A percentile compares a stretch with the other conserved stretches of the same genome.
phyloP scores from a whole-genome alignment of 2,888 invertebrate genomes.

The Aelia acuminata region DNA sequence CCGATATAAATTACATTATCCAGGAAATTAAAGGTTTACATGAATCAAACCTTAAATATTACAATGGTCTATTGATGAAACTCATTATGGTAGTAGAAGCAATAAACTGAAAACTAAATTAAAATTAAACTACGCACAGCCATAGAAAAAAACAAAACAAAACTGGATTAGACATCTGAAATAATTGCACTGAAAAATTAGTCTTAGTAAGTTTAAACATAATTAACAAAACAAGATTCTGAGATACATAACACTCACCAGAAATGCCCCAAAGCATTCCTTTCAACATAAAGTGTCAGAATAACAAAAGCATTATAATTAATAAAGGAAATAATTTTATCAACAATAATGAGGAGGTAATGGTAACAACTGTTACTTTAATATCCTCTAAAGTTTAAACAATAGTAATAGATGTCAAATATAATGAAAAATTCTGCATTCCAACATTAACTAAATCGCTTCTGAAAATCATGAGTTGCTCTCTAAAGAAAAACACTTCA shows the following conservation, averaged over 20 bases:
- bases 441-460: background rate
- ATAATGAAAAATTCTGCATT: background rate
- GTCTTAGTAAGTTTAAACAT: background rate
- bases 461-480: background rate
- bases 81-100: background rate
- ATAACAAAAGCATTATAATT: background rate
- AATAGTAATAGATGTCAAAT: background rate
- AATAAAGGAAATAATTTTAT: background rate
- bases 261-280: background rate
- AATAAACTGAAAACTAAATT: background rate
- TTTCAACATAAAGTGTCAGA: background rate
- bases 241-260: background rate
- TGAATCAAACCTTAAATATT: background rate
- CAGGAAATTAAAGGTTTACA: background rate
- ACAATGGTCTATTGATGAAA: background rate
- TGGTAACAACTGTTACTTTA: background rate
- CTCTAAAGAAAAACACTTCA: background rate
- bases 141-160: background rate
- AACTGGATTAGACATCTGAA: background rate
- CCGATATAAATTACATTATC: too few relatives aligned
- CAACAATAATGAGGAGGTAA: background rate
- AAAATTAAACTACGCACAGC: background rate
- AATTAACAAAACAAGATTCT: background rate
- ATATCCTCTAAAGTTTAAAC: background rate
- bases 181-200: background rate